Conservation (phyloP, 2,888 invertebrate genomes). For the Dysmachus trigonus region DNA sequence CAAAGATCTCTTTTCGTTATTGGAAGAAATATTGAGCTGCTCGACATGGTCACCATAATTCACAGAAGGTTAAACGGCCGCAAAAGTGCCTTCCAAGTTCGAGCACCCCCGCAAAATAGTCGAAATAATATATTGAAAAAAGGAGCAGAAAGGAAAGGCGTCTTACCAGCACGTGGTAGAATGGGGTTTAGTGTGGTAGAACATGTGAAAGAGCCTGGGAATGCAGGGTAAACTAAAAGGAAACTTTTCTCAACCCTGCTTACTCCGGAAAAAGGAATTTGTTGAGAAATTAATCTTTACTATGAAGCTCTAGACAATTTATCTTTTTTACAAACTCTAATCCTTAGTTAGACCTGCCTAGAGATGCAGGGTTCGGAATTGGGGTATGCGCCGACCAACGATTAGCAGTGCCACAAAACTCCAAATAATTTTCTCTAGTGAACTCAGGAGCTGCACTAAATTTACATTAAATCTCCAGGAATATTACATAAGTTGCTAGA, state of each 20-base stretch:
- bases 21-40: not conserved
- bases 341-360: not conserved
- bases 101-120: not conserved
- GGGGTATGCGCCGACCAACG: too few species aligned
- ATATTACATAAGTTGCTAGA: not conserved
- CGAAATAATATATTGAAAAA: not conserved
- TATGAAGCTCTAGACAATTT: not conserved
- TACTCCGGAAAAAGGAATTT: not conserved
- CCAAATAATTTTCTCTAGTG: not conserved
- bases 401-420: not conserved
- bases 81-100: not conserved
- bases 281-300: not conserved
- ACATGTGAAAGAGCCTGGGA: not conserved
- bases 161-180: not conserved
- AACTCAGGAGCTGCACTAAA: not conserved
- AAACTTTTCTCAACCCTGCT: not conserved
- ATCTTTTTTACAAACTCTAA: not conserved
- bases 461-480: not conserved
- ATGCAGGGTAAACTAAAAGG: not conserved
- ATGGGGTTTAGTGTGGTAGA: not conserved
- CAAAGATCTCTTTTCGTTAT: not conserved
- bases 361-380: not conserved
- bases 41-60: slow-evolving; percentile 19
- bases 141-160: not conserved
- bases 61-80: not conserved